Evolutionary conservation across 2,888 invertebrate species (phyloP).

Genomic region (Microctonus aethiopoides): DNA sequence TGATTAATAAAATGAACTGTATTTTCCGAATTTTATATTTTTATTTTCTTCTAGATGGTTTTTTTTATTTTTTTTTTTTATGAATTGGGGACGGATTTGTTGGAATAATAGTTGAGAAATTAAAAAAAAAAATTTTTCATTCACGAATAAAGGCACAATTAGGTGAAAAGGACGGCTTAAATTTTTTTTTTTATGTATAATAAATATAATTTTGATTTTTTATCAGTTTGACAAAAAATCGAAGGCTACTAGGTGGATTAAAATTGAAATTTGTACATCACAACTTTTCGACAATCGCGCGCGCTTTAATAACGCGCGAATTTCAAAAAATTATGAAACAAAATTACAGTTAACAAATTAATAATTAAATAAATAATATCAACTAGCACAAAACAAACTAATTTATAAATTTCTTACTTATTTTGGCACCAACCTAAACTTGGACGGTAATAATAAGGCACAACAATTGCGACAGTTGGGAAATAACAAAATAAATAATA

Average conservation of each 20-base stretch:
- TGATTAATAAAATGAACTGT: background rate
- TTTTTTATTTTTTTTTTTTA: background rate
- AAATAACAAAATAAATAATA: constrained; percentile 12
- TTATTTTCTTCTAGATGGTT: constrained; percentile 6
- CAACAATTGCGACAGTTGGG: constrained; percentile 52
- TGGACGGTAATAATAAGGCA: constrained; percentile 60
- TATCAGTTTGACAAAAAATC: constrained; percentile 20
- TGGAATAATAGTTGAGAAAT: background rate
- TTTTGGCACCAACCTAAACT: constrained; percentile 47
- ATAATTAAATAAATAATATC: constrained; percentile 7
- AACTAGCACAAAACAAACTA: background rate
- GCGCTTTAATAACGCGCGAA: constrained; percentile 15
- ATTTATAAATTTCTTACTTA: background rate
- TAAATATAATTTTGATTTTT: constrained; percentile 14
- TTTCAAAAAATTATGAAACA: background rate
- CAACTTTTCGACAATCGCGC: background rate
- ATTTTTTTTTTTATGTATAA: background rate
- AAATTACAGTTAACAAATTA: too few relatives aligned
- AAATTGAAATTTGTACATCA: background rate
- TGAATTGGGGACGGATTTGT: constrained; percentile 28
- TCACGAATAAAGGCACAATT: background rate
- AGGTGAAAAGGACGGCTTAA: background rate
- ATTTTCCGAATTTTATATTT: background rate
- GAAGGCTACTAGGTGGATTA: constrained; percentile 44
- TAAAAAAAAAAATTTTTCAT: background rate